phyloP scores from a whole-genome alignment of 2,888 invertebrate genomes.

The Athrips mouffetella region DNA sequence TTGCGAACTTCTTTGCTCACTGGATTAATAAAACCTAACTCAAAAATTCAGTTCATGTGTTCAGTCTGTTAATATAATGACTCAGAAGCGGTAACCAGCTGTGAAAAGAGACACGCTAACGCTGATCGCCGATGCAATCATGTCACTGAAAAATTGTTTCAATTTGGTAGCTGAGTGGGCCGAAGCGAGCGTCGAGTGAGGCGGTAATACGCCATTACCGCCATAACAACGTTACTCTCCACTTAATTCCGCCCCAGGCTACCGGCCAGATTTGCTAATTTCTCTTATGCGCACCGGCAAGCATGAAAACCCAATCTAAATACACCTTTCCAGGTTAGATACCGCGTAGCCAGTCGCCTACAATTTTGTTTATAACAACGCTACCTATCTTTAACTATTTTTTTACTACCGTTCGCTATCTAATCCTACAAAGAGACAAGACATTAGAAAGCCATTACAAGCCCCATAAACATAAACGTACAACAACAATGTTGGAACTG shows the following conservation, averaged over 20 bases:
- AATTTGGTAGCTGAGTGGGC: slow-evolving; percentile 51
- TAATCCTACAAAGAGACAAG: slow-evolving; percentile 15
- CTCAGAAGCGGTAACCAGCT: slow-evolving; percentile 11
- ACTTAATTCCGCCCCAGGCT: slow-evolving; percentile 68
- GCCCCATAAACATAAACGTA: slow-evolving; percentile 33
- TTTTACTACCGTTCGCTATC: slow-evolving; percentile 11
- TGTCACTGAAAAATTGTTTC: slow-evolving; percentile 67
- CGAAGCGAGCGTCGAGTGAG: not conserved
- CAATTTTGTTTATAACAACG: not conserved
- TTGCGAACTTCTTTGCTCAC: too few relatives aligned
- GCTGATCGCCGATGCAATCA: slow-evolving; percentile 58
- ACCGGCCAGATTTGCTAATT: slow-evolving; percentile 54
- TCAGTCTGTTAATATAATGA: not conserved
- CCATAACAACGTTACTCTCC: slow-evolving; percentile 72
- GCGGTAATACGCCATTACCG: slow-evolving; percentile 64
- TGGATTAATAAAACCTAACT: too few relatives aligned
- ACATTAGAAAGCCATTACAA: slow-evolving; percentile 34
- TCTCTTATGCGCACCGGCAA: slow-evolving; percentile 44
- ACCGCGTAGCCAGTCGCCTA: not conserved
- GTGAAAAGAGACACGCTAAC: slow-evolving; percentile 47
- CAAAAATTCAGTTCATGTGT: too few relatives aligned
- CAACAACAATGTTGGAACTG: slow-evolving; percentile 39
- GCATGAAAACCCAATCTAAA: slow-evolving; percentile 37
- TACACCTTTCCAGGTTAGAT: slow-evolving; percentile 10
- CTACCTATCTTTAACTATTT: slow-evolving; percentile 7